Evolutionary conservation across 2,888 invertebrate genomes (phyloP).

Genomic region (Acanthosepion pharaonis): DNA sequence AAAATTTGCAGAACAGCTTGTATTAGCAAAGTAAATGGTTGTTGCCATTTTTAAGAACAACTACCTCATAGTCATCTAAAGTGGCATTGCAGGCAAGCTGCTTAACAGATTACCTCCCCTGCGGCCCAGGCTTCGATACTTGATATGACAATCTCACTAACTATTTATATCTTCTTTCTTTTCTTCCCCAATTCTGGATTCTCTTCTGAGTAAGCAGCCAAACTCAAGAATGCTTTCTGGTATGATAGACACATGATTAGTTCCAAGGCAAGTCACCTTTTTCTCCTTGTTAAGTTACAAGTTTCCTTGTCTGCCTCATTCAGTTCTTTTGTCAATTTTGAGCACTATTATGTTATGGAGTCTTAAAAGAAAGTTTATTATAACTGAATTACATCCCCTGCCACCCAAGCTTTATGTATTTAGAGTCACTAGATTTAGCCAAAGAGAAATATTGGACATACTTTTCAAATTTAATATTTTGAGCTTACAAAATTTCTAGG

Average conservation of each 20-base stretch:
- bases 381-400: too few species aligned
- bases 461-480: too few species aligned
- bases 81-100: background rate
- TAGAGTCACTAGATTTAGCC: too few species aligned
- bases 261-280: background rate
- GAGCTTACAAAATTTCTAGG: too few species aligned
- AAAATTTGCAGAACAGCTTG: background rate
- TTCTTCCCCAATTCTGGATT: constrained; percentile 33
- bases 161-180: background rate
- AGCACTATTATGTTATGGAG: too few species aligned
- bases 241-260: background rate
- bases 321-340: too few species aligned
- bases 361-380: too few species aligned
- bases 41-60: background rate
- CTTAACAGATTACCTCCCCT: background rate
- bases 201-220: background rate
- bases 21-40: background rate
- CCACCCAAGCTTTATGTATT: too few species aligned
- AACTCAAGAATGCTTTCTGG: background rate
- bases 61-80: background rate
- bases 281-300: background rate
- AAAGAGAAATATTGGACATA: too few species aligned
- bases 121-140: background rate
- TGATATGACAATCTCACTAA: background rate
- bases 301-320: too few species aligned